Base-by-base conservation (phyloP, 2,888 invertebrate species). In the Carcina quercana region DNA sequence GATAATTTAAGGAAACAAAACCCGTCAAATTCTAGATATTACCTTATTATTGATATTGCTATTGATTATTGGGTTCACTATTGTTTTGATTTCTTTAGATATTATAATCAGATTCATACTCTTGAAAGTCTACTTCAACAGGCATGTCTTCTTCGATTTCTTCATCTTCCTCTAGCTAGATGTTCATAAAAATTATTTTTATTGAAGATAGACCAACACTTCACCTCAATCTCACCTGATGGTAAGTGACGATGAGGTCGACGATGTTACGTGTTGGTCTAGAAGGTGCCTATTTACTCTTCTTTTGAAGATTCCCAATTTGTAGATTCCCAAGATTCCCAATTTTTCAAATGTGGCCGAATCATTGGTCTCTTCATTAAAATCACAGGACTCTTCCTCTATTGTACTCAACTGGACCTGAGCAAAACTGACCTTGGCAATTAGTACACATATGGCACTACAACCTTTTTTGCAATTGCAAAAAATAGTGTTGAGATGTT, bases 361-460 rank as follows among this genome's bases (percentile, higher is more conserved):
- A 15, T 31, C 31, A 13, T 8, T 21, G 21, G 31, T 25, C 12
- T 14, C 25, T 21, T 31, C 31, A 21, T 31, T 13, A 13, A 21
- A 31, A 31, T 31, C 37, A 37, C 32, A 37, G 21, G 35, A 35
- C 34, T 41, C 34, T 31, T 38, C 41, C 35, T 30, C 40, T 42
- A 28, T 38, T 41, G 36, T 33, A 37, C 34, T 35, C 37, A 35
- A 43, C 44, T 44, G 40, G 25, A 32, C 37, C 41, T 41, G 40
- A 40, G 37, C 48, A 53, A 35, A 47, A 43, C 32, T 36, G 19
- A 15, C 31, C 31, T 25, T 25, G 31, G 32, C 52, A 53, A 42
- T 42, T 50, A 35, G 40, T 43, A 36, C 53, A 43, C 49, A 51
- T 40, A 43, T 45, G 19, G 35, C 40, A 42, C 37, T 45, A 34